Evolutionary conservation across 2,888 invertebrate species (phyloP).

Genomic region (Theodoxus fluviatilis): DNA sequence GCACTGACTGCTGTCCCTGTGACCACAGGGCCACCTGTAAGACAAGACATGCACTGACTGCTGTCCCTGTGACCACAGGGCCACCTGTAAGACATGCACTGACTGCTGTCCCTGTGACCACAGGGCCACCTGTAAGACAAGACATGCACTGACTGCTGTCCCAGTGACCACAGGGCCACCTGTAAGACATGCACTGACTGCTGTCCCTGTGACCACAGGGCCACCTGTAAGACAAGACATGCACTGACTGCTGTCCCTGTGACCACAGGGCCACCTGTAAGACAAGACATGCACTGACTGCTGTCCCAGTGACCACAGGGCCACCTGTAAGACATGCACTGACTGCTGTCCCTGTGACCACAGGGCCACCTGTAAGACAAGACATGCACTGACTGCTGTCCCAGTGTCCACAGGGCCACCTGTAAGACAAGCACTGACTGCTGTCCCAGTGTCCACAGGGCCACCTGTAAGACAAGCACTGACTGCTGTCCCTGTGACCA

Average conservation of each 20-base stretch:
- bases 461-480: conserved; percentile 72
- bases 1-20: conserved; percentile 90
- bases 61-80: conserved; percentile 94
- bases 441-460: conserved; percentile 94
- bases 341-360: conserved; percentile 94
- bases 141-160: too few relatives aligned
- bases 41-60: too few relatives aligned
- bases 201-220: conserved; percentile 94
- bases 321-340: conserved; percentile 72
- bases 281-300: too few relatives aligned
- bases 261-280: conserved; percentile 84
- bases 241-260: conserved; percentile 90
- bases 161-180: conserved; percentile 91
- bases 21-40: conserved; percentile 84
- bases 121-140: conserved; percentile 76
- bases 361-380: conserved; percentile 76
- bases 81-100: conserved; percentile 72
- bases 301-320: conserved; percentile 94
- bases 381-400: too few relatives aligned
- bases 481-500: conserved; percentile 94
- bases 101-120: conserved; percentile 94
- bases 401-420: conserved; percentile 91
- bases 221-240: conserved; percentile 72
- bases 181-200: too few relatives aligned
- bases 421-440: too few relatives aligned